Percentiles rank a stretch among this genome's conserved stretches.
Conservation (phyloP, 2,113 vertebrate species). For the Strix uralensis region DNA sequence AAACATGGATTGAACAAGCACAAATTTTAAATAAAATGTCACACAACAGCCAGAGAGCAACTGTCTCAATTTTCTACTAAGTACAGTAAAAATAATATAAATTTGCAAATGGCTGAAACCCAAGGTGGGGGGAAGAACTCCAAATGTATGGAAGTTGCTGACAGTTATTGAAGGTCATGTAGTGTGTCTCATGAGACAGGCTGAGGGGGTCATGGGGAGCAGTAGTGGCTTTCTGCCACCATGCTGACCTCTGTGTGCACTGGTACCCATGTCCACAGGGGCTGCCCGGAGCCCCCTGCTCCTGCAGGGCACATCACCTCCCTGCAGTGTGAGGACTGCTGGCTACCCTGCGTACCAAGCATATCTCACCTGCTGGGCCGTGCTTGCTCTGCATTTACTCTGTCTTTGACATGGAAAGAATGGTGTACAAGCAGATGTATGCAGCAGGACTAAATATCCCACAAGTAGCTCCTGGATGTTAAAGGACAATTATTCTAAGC, state of each 20-base stretch:
- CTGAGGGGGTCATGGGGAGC: neutral
- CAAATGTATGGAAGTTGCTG: rapidly evolving
- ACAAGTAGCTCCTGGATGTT: neutral
- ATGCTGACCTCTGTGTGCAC: neutral
- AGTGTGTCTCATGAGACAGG: neutral
- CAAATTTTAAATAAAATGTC: neutral
- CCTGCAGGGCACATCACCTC: rapidly evolving
- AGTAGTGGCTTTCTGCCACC: neutral
- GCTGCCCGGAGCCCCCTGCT: neutral
- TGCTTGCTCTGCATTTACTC: neutral
- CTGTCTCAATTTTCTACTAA: neutral
- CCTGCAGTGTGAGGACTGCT: rapidly evolving
- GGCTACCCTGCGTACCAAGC: neutral
- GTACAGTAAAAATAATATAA: neutral
- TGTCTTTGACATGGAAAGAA: neutral
- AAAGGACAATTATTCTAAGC: neutral
- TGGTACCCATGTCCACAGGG: neutral
- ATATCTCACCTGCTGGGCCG: neutral
- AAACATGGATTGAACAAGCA: neutral
- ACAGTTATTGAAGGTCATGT: rapidly evolving
- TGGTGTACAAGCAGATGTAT: neutral
- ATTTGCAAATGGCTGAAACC: neutral
- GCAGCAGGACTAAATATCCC: neutral
- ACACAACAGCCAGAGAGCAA: neutral
- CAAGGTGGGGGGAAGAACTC: rapidly evolving